Evolutionary conservation across 2,888 invertebrate species (phyloP).

Genomic region (Leptinotarsa rubiginosa): DNA sequence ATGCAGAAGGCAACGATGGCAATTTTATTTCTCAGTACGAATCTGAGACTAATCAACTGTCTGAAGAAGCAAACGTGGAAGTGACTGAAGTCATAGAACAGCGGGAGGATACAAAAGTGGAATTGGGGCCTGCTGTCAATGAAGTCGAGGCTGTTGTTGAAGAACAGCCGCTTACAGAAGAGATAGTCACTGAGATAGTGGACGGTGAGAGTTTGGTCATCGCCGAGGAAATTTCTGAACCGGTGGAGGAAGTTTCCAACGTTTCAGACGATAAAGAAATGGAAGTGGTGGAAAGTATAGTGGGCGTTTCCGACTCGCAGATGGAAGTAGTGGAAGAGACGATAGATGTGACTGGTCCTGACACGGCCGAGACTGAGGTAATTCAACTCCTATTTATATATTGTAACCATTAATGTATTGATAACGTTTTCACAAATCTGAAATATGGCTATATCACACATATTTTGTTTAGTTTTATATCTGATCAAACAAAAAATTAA

Average conservation of each 20-base stretch:
- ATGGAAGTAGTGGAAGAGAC: slow-evolving; percentile 11
- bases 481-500: too few relatives aligned
- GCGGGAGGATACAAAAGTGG: neutral
- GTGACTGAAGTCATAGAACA: neutral
- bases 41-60: slow-evolving; percentile 8
- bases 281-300: neutral
- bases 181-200: slow-evolving; percentile 15
- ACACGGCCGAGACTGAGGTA: too few relatives aligned
- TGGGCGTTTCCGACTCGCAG: too few relatives aligned
- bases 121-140: neutral
- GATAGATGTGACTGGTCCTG: neutral
- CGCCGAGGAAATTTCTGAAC: neutral
- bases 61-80: neutral
- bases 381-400: too few relatives aligned
- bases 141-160: slow-evolving; percentile 4
- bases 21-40: slow-evolving; percentile 29
- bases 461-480: too few relatives aligned
- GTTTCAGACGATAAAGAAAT: neutral
- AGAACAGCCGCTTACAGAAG: neutral
- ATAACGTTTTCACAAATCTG: too few relatives aligned
- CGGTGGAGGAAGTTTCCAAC: neutral
- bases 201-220: neutral
- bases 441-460: too few relatives aligned
- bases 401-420: too few relatives aligned
- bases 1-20: slow-evolving; percentile 14